phyloP scores from a whole-genome alignment of 1,140 invertebrate genomes.

The Leptopilina boulardi region DNA sequence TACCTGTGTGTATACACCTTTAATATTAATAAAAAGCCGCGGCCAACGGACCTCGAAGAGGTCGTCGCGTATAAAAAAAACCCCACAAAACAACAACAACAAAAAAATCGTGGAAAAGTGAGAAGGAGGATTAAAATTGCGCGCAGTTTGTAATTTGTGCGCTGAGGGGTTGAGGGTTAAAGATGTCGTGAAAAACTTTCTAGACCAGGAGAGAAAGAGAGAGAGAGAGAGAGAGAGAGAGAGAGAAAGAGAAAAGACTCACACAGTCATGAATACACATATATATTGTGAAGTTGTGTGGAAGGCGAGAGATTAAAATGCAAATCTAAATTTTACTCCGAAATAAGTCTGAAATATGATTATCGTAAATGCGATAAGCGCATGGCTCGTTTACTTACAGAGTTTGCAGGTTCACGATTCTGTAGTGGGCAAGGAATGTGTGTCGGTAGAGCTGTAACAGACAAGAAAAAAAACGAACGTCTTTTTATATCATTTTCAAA shows the following conservation, averaged over 20 bases:
- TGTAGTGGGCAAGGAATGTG: slow-evolving; percentile 78
- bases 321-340: slow-evolving; percentile 62
- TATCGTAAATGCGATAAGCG: slow-evolving; percentile 60
- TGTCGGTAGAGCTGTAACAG: slow-evolving; percentile 78
- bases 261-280: neutral
- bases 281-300: too few species aligned
- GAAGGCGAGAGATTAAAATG: slow-evolving; percentile 63
- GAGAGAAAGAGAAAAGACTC: neutral
- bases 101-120: slow-evolving; percentile 31
- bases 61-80: slow-evolving; percentile 22
- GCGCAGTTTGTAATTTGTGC: slow-evolving; percentile 61
- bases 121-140: slow-evolving; percentile 59
- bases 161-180: neutral
- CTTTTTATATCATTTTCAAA: neutral
- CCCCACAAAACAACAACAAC: neutral
- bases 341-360: slow-evolving; percentile 70
- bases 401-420: slow-evolving; percentile 76
- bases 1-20: neutral
- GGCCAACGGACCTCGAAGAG: slow-evolving; percentile 18
- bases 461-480: slow-evolving; percentile 47
- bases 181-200: neutral
- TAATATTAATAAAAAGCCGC: neutral
- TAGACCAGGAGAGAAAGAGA: neutral
- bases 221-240: too few species aligned
- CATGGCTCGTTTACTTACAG: slow-evolving; percentile 73